Evolutionary conservation across 2,797 vertebrate species (phyloP), one percentile per base, ranked within the genome.

Genomic region (Gymnopithys bicolor): DNA sequence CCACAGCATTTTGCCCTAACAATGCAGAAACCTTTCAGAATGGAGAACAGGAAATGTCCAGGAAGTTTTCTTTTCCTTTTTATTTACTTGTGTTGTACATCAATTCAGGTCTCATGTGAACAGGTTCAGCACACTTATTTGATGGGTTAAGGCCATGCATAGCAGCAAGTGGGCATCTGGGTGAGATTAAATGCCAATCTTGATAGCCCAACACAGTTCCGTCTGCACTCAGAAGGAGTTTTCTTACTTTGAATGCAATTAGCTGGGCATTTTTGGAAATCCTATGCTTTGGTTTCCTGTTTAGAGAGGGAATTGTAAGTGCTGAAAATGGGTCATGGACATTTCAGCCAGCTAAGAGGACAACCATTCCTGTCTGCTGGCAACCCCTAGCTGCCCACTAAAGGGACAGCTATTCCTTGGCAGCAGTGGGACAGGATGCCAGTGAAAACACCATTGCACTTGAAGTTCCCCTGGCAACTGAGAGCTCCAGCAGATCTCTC

Each of bases 11-110:
- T 46, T 75, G 63, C 51, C 62, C 82, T 87, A 28, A 69, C 73
- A 86, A 87, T 56, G 66, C 46, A 89, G 43, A 89, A 90, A 77
- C 30, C 14, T 85, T 92, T 93, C 82, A 84, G 82, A 96, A 93
- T 11, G 55, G 51, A 80, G 78, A 87, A 28, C 67, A 48, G 37
- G 68, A 93, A 95, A 80, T 28, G 46, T 62, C 21, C 52, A 49
- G 68, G 84, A 93, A 89, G 39, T 62, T 84, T 80, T 66, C 46
- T 84, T 63, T 75, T 90, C 45, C 70, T 55, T 81, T 94, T 41
- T 28, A 22, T 43, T 60, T 59, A 55, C 18, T 90, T 66, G 39
- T n/a, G 28, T 11, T 75, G 23, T 17, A 64, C 53, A 83, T 12
- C 51, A 91, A 19, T 85, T 71, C 56, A 74, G 51, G n/a, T 25